Conservation (phyloP, 2,113 vertebrate genomes). For the Maccullochella peelii region DNA sequence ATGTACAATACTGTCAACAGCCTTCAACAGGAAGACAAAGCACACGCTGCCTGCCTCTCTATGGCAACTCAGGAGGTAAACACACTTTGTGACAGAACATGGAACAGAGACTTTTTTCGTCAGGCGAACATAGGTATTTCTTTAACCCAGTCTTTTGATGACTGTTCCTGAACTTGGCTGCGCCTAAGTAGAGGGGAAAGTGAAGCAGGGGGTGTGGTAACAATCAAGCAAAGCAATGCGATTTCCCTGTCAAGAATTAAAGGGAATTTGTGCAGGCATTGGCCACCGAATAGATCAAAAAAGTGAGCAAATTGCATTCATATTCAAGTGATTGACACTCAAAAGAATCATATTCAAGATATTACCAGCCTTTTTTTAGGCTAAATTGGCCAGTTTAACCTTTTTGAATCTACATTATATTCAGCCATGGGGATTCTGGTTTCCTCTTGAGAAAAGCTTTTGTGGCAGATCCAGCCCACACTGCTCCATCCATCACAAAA, state of each 20-base stretch:
- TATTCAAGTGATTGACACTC: conserved; percentile 8
- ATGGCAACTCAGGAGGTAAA: conserved; percentile 34
- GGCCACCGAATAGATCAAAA: not conserved
- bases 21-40: conserved; percentile 37
- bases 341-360: not conserved
- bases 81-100: conserved; percentile 9
- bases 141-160: conserved; percentile 25
- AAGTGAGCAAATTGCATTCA: not conserved
- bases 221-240: conserved; percentile 11
- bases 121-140: conserved; percentile 1
- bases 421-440: not conserved
- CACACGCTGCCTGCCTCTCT: conserved; percentile 10
- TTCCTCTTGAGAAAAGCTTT: not conserved
- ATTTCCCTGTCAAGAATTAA: conserved; percentile 38
- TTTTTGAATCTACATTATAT: not conserved
- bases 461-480: not conserved
- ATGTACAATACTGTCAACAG: conserved; percentile 8
- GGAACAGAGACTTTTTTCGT: not conserved
- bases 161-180: conserved; percentile 23
- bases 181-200: not conserved
- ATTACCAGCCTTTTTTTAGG: not conserved
- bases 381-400: conserved; percentile 5
- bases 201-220: not conserved
- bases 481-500: not conserved
- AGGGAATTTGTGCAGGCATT: conserved; percentile 1